These are phyloP conservation scores for Eilema sororculum DNA, from an alignment of 2,888 invertebrate species.

Conservation along the genomic window DNA sequence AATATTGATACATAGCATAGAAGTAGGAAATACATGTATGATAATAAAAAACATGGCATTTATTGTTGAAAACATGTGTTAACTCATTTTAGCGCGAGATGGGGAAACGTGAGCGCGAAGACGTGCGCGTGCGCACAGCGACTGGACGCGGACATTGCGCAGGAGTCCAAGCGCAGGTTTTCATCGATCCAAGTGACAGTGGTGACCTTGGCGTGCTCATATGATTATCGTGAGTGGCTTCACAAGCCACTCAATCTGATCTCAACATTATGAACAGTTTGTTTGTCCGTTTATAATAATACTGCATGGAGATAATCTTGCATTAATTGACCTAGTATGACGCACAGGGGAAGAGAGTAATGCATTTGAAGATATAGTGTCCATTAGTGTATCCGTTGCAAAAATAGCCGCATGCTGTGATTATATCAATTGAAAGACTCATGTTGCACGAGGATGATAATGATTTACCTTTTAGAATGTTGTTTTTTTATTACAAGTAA, in stretches of 20 bases:
- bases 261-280: constrained; percentile 50
- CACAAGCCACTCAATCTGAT: constrained; percentile 51
- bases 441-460: not conserved
- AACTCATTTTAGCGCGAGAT: constrained; percentile 21
- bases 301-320: not conserved
- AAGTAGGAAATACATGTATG: constrained; percentile 2
- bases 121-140: constrained; percentile 57
- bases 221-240: constrained; percentile 59
- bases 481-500: too few species aligned
- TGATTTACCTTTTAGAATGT: too few species aligned
- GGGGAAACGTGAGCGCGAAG: constrained; percentile 49
- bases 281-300: constrained; percentile 1
- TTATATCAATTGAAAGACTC: not conserved
- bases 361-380: not conserved
- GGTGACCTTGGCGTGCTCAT: constrained; percentile 72
- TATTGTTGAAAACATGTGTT: constrained; percentile 12
- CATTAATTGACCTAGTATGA: constrained; percentile 11
- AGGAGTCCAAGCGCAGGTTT: constrained; percentile 65
- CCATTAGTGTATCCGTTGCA: not conserved
- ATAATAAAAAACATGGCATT: not conserved
- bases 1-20: not conserved
- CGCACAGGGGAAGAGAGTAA: not conserved
- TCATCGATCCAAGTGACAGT: constrained; percentile 67
- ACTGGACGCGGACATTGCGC: constrained; percentile 56
- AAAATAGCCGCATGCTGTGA: not conserved